A percentile compares a stretch with the other conserved stretches of the same genome.
These are phyloP conservation scores for Hydriomena furcata DNA, from an alignment of 2,888 invertebrate species.

Conservation along the genomic window DNA sequence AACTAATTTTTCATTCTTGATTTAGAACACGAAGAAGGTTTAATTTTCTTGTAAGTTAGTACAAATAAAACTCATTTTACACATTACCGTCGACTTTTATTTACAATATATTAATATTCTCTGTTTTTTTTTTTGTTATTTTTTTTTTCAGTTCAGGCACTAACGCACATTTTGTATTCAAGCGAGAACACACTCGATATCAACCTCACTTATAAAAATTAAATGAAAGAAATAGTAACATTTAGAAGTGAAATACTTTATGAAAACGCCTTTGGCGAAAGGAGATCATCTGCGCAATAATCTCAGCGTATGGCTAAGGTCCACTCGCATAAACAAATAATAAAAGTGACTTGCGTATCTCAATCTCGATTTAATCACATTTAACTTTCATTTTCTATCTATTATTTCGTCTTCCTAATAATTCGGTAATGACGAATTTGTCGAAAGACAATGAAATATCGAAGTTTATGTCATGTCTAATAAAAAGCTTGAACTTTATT, in stretches of 20 bases:
- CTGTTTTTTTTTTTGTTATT: constrained; percentile 61
- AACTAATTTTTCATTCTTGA: no score
- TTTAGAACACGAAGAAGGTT: no score
- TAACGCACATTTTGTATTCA: constrained; percentile 54
- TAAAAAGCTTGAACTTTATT: no score
- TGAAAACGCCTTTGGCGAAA: constrained; percentile 64
- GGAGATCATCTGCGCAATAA: constrained; percentile 67
- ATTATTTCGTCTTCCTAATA: no score
- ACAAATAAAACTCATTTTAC: constrained; percentile 38
- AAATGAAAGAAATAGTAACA: constrained; percentile 36
- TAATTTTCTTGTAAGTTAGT: no score
- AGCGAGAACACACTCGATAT: constrained; percentile 58
- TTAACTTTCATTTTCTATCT: no score
- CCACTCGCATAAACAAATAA: constrained; percentile 9
- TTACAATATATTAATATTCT: constrained; percentile 83
- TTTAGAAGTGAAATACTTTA: constrained; percentile 50
- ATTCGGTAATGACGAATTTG: no score
- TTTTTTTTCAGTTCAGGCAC: constrained; percentile 72
- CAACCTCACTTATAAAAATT: constrained; percentile 66
- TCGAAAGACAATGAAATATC: no score
- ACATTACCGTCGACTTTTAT: constrained; percentile 68
- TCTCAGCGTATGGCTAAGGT: constrained; percentile 50
- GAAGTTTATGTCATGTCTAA: no score
- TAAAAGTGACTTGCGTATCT: background rate
- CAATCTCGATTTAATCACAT: no score